These are phyloP conservation scores for Hiodon alosoides DNA, from an alignment of 2,113 vertebrate species.

Conservation along the genomic window DNA sequence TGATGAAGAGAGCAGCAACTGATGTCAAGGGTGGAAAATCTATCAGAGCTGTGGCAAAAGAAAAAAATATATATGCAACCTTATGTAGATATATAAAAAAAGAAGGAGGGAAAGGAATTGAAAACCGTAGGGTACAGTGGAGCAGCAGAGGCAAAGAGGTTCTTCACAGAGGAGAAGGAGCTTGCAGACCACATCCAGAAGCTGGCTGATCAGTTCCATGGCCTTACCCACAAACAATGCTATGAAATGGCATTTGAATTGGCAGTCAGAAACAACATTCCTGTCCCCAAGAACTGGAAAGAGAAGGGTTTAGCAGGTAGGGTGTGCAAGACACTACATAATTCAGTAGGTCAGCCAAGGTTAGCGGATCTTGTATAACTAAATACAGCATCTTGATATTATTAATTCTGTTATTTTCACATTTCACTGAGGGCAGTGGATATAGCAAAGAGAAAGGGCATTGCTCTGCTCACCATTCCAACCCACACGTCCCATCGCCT, in stretches of 20 bases:
- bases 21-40: constrained; percentile 22
- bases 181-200: constrained; percentile 17
- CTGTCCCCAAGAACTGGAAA: constrained; percentile 21
- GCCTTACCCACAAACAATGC: constrained; percentile 22
- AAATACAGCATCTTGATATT: constrained; percentile 5
- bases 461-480: constrained; percentile 2
- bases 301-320: constrained; percentile 20
- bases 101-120: not conserved
- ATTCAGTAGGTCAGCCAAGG: constrained; percentile 6
- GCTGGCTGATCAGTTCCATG: constrained; percentile 16
- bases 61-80: constrained; percentile 17
- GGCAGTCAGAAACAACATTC: constrained; percentile 14
- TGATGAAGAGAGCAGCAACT: constrained; percentile 13
- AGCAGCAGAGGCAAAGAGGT: too few species aligned
- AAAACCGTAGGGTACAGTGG: too few species aligned
- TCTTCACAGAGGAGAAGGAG: constrained; percentile 21
- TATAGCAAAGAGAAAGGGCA: not conserved
- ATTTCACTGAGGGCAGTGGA: not conserved
- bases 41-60: constrained; percentile 18
- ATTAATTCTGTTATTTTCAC: not conserved
- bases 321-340: constrained; percentile 10
- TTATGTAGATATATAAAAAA: constrained; percentile 4
- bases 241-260: constrained; percentile 23
- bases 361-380: constrained; percentile 15
- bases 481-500: constrained; percentile 2